These are phyloP conservation scores for Cerceris rybyensis DNA, from an alignment of 2,888 invertebrate genomes.

Conservation along the genomic window DNA sequence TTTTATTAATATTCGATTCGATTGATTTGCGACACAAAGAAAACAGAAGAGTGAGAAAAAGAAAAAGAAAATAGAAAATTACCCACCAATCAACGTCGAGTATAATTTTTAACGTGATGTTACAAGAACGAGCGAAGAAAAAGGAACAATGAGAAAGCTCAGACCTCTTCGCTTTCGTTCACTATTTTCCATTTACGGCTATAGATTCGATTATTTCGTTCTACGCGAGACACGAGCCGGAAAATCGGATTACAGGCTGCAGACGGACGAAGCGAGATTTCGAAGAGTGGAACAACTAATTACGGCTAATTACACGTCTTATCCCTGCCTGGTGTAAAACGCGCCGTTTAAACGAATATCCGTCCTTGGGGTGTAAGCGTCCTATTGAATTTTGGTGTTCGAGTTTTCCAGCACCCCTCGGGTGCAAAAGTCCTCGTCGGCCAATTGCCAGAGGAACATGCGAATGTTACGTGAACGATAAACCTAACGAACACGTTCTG, in stretches of 20 bases:
- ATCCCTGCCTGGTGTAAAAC: slow-evolving; percentile 30
- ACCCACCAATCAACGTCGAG: no score
- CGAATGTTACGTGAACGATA: slow-evolving; percentile 9
- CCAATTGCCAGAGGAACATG: neutral
- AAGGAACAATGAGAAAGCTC: neutral
- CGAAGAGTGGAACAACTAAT: slow-evolving; percentile 60
- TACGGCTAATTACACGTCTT: slow-evolving; percentile 61
- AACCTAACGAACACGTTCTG: slow-evolving; percentile 8
- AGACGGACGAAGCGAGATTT: slow-evolving; percentile 41
- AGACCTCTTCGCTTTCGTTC: slow-evolving; percentile 4
- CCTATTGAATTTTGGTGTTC: neutral
- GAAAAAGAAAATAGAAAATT: no score
- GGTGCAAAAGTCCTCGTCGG: neutral
- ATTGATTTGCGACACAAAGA: no score
- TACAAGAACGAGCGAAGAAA: neutral
- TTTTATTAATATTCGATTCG: no score
- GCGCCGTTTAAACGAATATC: slow-evolving; percentile 21
- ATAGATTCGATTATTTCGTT: slow-evolving; percentile 47
- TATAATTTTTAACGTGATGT: no score
- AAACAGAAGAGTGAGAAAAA: no score
- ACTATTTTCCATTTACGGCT: slow-evolving; percentile 40
- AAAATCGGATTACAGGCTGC: slow-evolving; percentile 56
- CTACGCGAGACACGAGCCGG: slow-evolving; percentile 23
- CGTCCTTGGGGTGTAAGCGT: slow-evolving; percentile 4
- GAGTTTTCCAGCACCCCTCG: neutral